phyloP scores from a whole-genome alignment of 2,888 invertebrate genomes.

The Tetramorium bicarinatum region DNA sequence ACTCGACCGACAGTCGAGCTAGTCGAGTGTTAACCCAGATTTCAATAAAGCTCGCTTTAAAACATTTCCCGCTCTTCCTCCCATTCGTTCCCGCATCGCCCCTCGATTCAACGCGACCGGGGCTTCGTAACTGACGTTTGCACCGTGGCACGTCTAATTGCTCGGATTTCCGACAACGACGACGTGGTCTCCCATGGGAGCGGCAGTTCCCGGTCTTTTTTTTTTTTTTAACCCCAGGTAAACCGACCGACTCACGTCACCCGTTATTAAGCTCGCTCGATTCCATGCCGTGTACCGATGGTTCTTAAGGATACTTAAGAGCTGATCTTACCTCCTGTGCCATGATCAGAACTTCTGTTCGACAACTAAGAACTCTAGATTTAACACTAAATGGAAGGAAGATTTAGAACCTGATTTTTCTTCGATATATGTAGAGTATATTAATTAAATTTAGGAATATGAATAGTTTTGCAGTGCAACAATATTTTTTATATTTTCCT shows the following conservation, averaged over 20 bases:
- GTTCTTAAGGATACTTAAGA: slow-evolving; percentile 33
- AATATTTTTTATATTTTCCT: not conserved
- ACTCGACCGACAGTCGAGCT: slow-evolving; percentile 47
- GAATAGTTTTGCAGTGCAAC: not conserved
- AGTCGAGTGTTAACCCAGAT: slow-evolving; percentile 71
- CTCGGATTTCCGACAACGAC: slow-evolving; percentile 57
- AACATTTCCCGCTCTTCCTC: slow-evolving; percentile 65
- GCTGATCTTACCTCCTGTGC: not conserved
- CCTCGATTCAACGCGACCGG: slow-evolving; percentile 50
- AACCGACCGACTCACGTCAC: slow-evolving; percentile 60
- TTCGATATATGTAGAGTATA: not conserved
- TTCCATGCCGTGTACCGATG: slow-evolving; percentile 44
- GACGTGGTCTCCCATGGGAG: slow-evolving; percentile 32
- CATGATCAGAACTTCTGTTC: slow-evolving; percentile 13
- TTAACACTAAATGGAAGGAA: not conserved
- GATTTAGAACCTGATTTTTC: not conserved
- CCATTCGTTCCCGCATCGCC: not conserved
- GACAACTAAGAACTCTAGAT: not conserved
- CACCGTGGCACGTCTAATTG: slow-evolving; percentile 66
- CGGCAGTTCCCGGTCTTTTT: not conserved
- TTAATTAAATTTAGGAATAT: not conserved
- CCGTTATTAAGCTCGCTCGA: slow-evolving; percentile 65
- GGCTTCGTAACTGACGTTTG: slow-evolving; percentile 57
- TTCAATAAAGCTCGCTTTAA: slow-evolving; percentile 71
- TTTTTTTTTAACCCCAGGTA: slow-evolving; percentile 47